These are phyloP conservation scores for Scaptomyza pallida DNA, from an alignment of 1,140 invertebrate genomes.

Conservation along the genomic window DNA sequence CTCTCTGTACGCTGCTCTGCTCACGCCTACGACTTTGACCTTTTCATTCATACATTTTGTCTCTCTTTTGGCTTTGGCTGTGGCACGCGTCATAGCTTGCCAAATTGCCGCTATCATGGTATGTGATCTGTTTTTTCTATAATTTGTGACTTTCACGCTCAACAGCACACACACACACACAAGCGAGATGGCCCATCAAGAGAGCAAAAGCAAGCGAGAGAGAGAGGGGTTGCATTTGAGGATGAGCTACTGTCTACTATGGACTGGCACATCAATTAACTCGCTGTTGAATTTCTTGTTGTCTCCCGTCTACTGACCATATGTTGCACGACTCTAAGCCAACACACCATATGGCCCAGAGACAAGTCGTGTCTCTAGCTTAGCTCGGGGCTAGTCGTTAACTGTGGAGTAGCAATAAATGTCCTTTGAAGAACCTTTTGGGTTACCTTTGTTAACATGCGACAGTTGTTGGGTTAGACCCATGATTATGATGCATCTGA, in stretches of 20 bases:
- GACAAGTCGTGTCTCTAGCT: conserved; percentile 7
- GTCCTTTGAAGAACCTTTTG: conserved; percentile 33
- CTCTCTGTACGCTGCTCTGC: conserved; percentile 9
- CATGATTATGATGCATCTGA: neutral
- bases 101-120: conserved; percentile 82
- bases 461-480: conserved; percentile 36
- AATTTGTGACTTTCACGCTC: conserved; percentile 84
- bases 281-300: conserved; percentile 45
- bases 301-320: conserved; percentile 75
- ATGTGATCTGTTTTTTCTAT: conserved; percentile 77
- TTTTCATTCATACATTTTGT: conserved; percentile 27
- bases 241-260: conserved; percentile 58
- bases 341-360: conserved; percentile 60
- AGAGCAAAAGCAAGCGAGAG: no score
- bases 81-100: conserved; percentile 80
- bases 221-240: conserved; percentile 16
- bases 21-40: conserved; percentile 65
- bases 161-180: conserved; percentile 71
- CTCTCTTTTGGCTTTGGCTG: conserved; percentile 8
- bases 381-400: conserved; percentile 4
- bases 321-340: conserved; percentile 61
- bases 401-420: conserved; percentile 14
- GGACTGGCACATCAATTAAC: conserved; percentile 72
- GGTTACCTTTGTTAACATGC: conserved; percentile 21
- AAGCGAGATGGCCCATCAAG: neutral